Percentiles rank a stretch among this genome's conserved stretches.
Conservation (phyloP, 2,113 vertebrate genomes). For the Cervus canadensis region DNA sequence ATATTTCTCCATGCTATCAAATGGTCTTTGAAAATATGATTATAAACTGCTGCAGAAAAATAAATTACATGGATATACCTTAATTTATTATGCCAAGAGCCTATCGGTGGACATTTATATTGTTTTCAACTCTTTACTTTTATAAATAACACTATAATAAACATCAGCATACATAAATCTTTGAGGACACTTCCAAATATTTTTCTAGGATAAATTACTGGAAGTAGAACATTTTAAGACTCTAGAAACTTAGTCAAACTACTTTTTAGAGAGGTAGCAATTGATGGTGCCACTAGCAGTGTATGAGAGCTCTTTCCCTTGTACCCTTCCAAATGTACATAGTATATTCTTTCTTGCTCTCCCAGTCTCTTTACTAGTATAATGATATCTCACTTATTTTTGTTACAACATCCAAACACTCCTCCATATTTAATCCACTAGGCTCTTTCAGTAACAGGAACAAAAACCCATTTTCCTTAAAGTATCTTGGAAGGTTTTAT, state of each 20-base stretch:
- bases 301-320: background rate
- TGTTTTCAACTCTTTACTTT: slow-evolving; percentile 42
- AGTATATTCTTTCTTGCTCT: background rate
- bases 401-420: background rate
- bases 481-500: background rate
- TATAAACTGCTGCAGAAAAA: slow-evolving; percentile 48
- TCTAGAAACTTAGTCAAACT: slow-evolving; percentile 6
- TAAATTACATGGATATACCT: slow-evolving; percentile 49
- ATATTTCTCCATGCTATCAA: slow-evolving; percentile 48
- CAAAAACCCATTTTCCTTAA: background rate
- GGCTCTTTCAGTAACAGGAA: background rate
- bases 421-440: background rate
- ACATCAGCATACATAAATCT: slow-evolving; percentile 55
- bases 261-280: background rate
- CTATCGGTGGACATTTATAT: slow-evolving; percentile 49
- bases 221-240: background rate
- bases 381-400: background rate
- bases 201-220: slow-evolving; percentile 24
- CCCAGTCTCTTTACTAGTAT: background rate
- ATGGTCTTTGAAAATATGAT: slow-evolving; percentile 52
- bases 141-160: slow-evolving; percentile 54
- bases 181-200: slow-evolving; percentile 15
- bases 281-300: background rate
- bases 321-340: background rate
- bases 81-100: slow-evolving; percentile 54